Conservation (phyloP, 2,888 invertebrate species). For the Fissipunctia ypsillon region DNA sequence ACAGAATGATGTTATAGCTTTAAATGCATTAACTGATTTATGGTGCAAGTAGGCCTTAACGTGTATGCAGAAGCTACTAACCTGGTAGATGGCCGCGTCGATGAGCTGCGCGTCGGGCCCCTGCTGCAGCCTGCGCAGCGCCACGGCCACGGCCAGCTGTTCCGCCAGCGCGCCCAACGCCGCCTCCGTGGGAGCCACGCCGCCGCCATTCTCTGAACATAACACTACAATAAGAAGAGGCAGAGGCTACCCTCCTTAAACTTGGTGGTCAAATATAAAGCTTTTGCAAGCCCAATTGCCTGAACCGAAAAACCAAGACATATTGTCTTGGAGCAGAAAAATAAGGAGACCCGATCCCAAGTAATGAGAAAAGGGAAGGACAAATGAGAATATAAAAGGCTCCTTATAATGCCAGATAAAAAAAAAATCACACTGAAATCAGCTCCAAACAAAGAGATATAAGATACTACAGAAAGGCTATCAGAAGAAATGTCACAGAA, state of each 20-base stretch:
- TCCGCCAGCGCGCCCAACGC: slow-evolving; percentile 94
- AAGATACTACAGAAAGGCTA: too few relatives aligned
- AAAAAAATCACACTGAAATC: too few relatives aligned
- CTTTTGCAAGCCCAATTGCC: neutral
- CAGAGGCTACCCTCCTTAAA: neutral
- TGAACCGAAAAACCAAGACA: neutral
- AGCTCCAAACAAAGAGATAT: too few relatives aligned
- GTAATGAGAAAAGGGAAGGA: neutral
- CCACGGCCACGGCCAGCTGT: slow-evolving; percentile 94
- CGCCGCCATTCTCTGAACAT: slow-evolving; percentile 73
- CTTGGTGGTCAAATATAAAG: neutral
- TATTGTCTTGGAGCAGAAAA: neutral
- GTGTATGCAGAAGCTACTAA: neutral
- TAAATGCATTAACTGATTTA: too few relatives aligned
- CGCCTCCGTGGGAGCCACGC: slow-evolving; percentile 81
- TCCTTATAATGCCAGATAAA: neutral
- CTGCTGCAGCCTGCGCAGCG: slow-evolving; percentile 92
- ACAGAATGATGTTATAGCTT: too few relatives aligned
- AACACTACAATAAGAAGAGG: neutral
- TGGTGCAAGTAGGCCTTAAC: too few relatives aligned
- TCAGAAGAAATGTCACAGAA: too few relatives aligned
- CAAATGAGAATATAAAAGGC: neutral
- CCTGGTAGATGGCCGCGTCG: slow-evolving; percentile 78
- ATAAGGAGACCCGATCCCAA: neutral
- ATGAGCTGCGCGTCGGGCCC: slow-evolving; percentile 78